These are phyloP conservation scores for Polypterus senegalus DNA, from an alignment of 2,113 vertebrate genomes.

Conservation along the genomic window DNA sequence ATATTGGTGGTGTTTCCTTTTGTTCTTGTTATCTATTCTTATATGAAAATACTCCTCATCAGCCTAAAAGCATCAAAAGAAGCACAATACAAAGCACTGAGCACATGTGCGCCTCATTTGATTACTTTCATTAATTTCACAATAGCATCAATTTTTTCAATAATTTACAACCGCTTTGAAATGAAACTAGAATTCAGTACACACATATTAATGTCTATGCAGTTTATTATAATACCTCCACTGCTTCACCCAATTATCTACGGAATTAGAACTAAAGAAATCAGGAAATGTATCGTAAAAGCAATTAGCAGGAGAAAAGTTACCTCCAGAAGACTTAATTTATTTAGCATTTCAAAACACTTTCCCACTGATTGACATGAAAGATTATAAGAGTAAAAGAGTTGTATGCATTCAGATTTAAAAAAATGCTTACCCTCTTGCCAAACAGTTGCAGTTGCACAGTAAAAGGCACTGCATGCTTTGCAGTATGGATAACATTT, in stretches of 20 bases:
- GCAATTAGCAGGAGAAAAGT: background rate
- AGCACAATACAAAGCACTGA: slow-evolving; percentile 26
- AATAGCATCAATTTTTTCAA: slow-evolving; percentile 26
- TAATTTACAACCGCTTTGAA: slow-evolving; percentile 29
- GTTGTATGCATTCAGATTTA: too few species aligned
- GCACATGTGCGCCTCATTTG: slow-evolving; percentile 31
- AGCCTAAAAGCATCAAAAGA: slow-evolving; percentile 26
- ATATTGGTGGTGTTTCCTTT: slow-evolving; percentile 23
- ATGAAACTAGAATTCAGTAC: slow-evolving; percentile 15
- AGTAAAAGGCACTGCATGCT: too few species aligned
- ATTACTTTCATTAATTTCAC: slow-evolving; percentile 34
- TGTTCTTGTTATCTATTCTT: slow-evolving; percentile 27
- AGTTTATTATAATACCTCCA: slow-evolving; percentile 30
- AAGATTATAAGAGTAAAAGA: too few species aligned
- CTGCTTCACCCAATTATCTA: slow-evolving; percentile 33
- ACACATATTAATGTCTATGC: slow-evolving; percentile 25
- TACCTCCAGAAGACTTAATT: too few species aligned
- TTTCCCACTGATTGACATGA: too few species aligned
- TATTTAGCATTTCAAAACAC: too few species aligned
- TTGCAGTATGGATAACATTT: too few species aligned
- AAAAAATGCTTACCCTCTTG: too few species aligned
- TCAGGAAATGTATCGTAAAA: slow-evolving; percentile 23
- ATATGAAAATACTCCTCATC: slow-evolving; percentile 26
- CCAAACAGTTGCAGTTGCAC: too few species aligned
- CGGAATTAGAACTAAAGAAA: slow-evolving; percentile 24